phyloP scores from a whole-genome alignment of 2,113 vertebrate genomes.

The Pygoscelis adeliae region DNA sequence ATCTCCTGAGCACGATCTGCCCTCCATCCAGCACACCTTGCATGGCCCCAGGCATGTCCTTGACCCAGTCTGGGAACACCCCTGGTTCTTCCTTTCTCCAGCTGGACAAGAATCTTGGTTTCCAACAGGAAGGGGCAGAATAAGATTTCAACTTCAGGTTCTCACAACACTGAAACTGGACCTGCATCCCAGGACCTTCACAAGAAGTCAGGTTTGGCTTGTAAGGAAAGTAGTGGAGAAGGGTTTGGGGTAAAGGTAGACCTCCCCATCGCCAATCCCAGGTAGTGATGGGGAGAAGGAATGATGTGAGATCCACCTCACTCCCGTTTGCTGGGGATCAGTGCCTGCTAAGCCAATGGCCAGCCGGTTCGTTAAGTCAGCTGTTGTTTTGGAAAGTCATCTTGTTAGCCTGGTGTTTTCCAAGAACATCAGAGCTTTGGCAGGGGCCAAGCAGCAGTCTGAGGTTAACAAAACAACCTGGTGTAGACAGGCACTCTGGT shows the following conservation, averaged over 20 bases:
- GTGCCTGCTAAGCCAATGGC: not conserved
- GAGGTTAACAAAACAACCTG: conserved; percentile 62
- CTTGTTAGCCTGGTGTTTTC: not conserved
- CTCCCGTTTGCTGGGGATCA: not conserved
- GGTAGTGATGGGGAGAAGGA: not conserved
- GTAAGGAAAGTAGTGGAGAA: not conserved
- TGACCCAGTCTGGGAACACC: not conserved
- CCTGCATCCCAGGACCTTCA: not conserved
- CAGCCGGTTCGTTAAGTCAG: not conserved
- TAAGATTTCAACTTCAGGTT: not conserved
- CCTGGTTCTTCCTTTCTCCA: not conserved
- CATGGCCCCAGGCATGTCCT: not conserved
- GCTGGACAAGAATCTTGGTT: not conserved
- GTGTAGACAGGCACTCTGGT: not conserved
- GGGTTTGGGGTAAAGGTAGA: not conserved
- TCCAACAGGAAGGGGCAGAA: not conserved
- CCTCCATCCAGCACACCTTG: not conserved
- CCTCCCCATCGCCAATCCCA: not conserved
- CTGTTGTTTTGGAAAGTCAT: conserved; percentile 24
- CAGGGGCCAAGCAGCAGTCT: conserved; percentile 10
- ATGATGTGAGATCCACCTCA: not conserved
- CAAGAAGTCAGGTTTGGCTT: not conserved
- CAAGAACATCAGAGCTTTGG: conserved; percentile 56
- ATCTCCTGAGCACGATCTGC: not conserved
- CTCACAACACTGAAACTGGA: not conserved